A percentile compares a stretch with the other conserved stretches of the same genome.
phyloP scores from a whole-genome alignment of 2,113 vertebrate species.

The Cephalopholis sonnerati region DNA sequence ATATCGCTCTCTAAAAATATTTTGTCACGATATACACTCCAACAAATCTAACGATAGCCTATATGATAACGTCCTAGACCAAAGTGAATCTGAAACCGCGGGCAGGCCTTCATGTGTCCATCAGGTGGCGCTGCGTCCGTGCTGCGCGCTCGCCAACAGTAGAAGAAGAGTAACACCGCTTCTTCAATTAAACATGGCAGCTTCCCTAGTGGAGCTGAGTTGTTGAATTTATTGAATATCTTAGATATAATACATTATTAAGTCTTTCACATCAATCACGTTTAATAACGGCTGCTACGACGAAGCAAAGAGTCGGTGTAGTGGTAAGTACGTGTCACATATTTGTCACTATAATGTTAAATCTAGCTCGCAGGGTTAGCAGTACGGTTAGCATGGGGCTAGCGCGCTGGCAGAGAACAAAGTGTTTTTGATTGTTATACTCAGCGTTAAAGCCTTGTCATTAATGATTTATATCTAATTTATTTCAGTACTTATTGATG shows the following conservation, averaged over 20 bases:
- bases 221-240: background rate
- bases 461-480: background rate
- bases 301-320: background rate
- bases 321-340: conserved; percentile 10
- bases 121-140: conserved; percentile 7
- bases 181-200: conserved; percentile 45
- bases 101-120: background rate
- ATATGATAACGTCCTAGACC: too few species aligned
- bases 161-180: conserved; percentile 30
- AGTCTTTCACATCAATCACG: background rate
- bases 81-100: background rate
- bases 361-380: background rate
- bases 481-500: background rate
- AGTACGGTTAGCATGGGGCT: conserved; percentile 44
- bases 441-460: background rate
- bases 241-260: background rate
- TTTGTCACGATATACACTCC: background rate
- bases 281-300: rapidly evolving
- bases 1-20: background rate
- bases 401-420: conserved; percentile 2
- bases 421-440: background rate
- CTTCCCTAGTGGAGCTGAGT: background rate
- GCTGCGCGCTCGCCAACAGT: rapidly evolving
- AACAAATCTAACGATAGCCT: too few species aligned
- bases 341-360: background rate